Conservation (phyloP, 2,113 vertebrate genomes). For the Acanthochromis polyacanthus region DNA sequence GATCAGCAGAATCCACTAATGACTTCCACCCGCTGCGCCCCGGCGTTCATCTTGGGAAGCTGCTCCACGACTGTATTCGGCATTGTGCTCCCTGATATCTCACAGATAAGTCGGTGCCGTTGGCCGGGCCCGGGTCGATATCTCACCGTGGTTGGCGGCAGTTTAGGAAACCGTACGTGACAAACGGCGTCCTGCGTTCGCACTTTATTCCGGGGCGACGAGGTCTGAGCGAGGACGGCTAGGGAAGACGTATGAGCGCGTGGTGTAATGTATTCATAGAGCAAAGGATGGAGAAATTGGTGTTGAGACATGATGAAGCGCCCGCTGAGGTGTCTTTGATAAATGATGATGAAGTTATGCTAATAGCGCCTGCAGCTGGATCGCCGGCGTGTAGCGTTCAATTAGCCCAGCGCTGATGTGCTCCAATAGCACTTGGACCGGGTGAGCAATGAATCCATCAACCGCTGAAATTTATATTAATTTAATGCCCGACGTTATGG, state of each 20-base stretch:
- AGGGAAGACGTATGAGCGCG: slow-evolving; percentile 54
- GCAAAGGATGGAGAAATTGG: slow-evolving; percentile 60
- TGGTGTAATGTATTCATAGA: slow-evolving; percentile 71
- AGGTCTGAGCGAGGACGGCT: slow-evolving; percentile 28
- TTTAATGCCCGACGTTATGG: slow-evolving; percentile 24
- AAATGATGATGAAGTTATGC: slow-evolving; percentile 70
- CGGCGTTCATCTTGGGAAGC: slow-evolving; percentile 24
- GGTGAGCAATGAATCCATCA: slow-evolving; percentile 39
- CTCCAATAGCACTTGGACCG: slow-evolving; percentile 22
- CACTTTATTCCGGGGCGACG: slow-evolving; percentile 18
- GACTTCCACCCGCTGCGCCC: slow-evolving; percentile 13
- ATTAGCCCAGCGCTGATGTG: slow-evolving; percentile 48
- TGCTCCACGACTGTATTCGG: slow-evolving; percentile 18
- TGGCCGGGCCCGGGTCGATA: not conserved
- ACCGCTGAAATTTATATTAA: slow-evolving; percentile 34
- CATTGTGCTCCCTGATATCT: slow-evolving; percentile 13
- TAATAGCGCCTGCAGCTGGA: slow-evolving; percentile 57
- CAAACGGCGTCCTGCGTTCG: slow-evolving; percentile 22
- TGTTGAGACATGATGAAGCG: slow-evolving; percentile 68
- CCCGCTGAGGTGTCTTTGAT: slow-evolving; percentile 63
- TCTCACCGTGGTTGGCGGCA: slow-evolving; percentile 11
- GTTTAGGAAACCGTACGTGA: slow-evolving; percentile 6
- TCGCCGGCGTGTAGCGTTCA: slow-evolving; percentile 36
- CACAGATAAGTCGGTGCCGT: slow-evolving; percentile 29
- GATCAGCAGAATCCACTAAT: slow-evolving; percentile 67